phyloP scores from a whole-genome alignment of 2,113 vertebrate species.

The Anhinga rufa region DNA sequence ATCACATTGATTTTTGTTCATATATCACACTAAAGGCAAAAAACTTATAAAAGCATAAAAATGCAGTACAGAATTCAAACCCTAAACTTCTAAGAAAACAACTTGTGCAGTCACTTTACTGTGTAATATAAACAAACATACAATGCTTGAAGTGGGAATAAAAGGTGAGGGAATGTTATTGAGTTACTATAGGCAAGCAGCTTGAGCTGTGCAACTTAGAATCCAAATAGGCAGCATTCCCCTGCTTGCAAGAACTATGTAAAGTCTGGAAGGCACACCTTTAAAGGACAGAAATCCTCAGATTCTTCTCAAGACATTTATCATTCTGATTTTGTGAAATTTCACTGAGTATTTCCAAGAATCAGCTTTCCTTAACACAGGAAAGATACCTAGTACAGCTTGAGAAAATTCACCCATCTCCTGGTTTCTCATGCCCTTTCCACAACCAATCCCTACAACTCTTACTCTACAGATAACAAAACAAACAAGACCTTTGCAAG shows the following conservation, averaged over 20 bases:
- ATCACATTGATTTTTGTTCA: background rate
- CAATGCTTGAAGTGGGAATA: background rate
- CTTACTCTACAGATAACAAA: background rate
- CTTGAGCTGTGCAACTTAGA: background rate
- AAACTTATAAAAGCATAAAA: background rate
- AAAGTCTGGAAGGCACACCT: background rate
- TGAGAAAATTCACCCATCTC: background rate
- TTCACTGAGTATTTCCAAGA: background rate
- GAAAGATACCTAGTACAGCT: background rate
- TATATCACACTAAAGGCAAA: background rate
- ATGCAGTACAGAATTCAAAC: background rate
- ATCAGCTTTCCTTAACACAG: background rate
- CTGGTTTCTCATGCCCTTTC: background rate
- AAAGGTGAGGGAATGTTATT: background rate
- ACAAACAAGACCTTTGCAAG: background rate
- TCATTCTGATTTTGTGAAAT: background rate
- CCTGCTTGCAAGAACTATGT: background rate
- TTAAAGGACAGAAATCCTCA: background rate
- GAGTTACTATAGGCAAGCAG: background rate
- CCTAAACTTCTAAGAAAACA: background rate
- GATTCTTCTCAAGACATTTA: background rate
- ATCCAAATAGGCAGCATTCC: background rate
- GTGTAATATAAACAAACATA: background rate
- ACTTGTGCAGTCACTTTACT: background rate
- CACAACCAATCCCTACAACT: background rate